Base-by-base conservation (phyloP, 2,113 vertebrate genomes). In the Acrocephalus kingi region DNA sequence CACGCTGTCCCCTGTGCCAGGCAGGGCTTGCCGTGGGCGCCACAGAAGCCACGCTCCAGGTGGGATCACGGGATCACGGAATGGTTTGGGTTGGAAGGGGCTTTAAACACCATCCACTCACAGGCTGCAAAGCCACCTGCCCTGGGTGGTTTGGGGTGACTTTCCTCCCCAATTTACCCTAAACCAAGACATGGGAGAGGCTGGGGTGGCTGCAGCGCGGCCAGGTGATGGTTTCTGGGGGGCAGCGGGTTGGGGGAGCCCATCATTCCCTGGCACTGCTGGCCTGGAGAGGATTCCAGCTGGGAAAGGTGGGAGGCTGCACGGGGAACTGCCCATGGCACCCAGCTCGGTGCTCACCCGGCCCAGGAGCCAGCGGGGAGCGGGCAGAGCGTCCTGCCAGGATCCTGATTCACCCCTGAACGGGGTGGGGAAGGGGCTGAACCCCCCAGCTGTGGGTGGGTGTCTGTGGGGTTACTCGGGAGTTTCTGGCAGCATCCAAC, bases 201-300 rank as follows among this genome's bases (percentile, higher is more conserved):
- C 49, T 0, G 1, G n/a, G 66, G 5, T 0, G 24, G 67, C 39
- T 10, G 49, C 58, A 20, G 15, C 1, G 2, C 0, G 1, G 14
- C 4, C 0, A 0, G 80, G 76, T 0, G 27, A 33, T 43, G 89
- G n/a, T 16, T 81, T 21, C 30, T 0, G 25, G 21, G 66, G 13
- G 46, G 22, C 2, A 1, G 37, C 0, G 8, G 37, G 22, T 3
- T 48, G 46, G 49, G 51, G 5, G 25, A 82, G 37, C 45, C n/a
- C 13, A 22, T 48, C 13, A 22, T 48, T 87, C 24, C 12, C n/a
- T 1, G 23, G 48, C 37, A 7, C 23, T 39, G 46, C 66, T 6
- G 22, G 46, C 61, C 39, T 6, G 72, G 63, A 58, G 14, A 74
- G 37, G 1, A 0, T 7, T 39, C 64, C 2, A 1, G 68, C 54